A percentile compares a stretch with the other conserved stretches of the same genome.
Evolutionary conservation across 2,113 vertebrate species (phyloP).

Genomic region (Mobula hypostoma): DNA sequence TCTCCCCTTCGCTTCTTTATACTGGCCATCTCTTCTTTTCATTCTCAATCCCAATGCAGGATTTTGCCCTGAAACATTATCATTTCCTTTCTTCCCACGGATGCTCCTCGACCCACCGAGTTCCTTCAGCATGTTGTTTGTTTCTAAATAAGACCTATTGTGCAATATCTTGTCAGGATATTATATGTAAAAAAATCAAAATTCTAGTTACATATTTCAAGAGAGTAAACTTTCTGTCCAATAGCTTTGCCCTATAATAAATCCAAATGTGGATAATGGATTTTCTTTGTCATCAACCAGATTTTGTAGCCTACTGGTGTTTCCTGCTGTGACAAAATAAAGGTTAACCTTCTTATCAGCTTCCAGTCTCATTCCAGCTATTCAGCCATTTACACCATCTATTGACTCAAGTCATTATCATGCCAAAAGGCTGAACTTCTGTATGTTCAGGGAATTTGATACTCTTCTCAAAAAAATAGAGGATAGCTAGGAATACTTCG

Average conservation of each 20-base stretch:
- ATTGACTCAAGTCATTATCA: background rate
- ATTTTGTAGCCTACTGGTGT: background rate
- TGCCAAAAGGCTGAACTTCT: background rate
- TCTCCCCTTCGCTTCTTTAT: too few relatives aligned
- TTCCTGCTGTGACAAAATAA: background rate
- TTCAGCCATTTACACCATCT: background rate
- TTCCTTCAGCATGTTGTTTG: too few relatives aligned
- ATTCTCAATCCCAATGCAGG: too few relatives aligned
- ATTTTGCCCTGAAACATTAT: too few relatives aligned
- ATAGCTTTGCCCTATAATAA: background rate
- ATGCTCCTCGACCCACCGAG: too few relatives aligned
- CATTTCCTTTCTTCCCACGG: too few relatives aligned
- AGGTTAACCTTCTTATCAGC: background rate
- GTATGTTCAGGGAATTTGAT: background rate
- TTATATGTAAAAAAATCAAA: background rate
- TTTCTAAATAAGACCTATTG: background rate
- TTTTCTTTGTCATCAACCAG: background rate
- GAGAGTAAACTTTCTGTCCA: background rate
- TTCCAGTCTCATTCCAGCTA: background rate
- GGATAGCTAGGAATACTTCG: background rate
- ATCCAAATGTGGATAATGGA: background rate
- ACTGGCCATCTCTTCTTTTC: too few relatives aligned
- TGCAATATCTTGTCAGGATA: background rate
- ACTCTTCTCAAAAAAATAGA: background rate
- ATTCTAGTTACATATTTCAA: background rate